These are phyloP conservation scores for Meriones psammophilus DNA, from an alignment of 2,797 vertebrate species.

Conservation along the genomic window DNA sequence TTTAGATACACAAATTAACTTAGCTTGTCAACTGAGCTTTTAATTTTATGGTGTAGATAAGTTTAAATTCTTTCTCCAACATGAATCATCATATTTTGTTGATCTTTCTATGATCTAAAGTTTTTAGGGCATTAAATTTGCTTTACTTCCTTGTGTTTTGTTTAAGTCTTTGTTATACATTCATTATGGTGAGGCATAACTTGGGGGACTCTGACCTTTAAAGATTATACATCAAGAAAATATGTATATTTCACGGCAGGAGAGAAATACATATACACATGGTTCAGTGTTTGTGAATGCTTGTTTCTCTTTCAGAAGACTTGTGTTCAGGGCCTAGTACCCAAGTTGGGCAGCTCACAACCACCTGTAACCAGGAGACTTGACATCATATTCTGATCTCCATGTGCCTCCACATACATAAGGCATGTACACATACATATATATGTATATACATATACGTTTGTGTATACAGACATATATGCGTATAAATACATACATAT, in stretches of 20 bases:
- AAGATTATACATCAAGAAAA: constrained; percentile 12
- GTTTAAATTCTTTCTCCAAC: not conserved
- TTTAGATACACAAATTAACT: constrained; percentile 1
- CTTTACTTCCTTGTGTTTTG: not conserved
- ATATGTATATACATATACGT: not conserved
- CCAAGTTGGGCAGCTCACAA: not conserved
- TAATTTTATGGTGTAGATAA: constrained; percentile 3
- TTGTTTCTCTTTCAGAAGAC: not conserved
- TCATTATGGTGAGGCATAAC: not conserved
- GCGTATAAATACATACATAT: too few relatives aligned
- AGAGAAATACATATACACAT: not conserved
- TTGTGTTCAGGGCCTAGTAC: not conserved
- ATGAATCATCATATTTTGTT: constrained; percentile 27
- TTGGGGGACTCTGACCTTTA: not conserved
- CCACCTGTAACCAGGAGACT: not conserved
- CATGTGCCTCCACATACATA: too few relatives aligned
- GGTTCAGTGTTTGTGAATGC: not conserved
- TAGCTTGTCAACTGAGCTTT: constrained; percentile 23
- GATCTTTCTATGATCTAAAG: constrained; percentile 1
- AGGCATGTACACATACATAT: not conserved
- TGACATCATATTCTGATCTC: not conserved
- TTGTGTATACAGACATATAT: too few relatives aligned
- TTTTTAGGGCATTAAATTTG: constrained; percentile 25
- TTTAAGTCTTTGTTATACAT: not conserved
- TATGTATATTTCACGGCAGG: not conserved